Evolutionary conservation across 2,797 vertebrate species (phyloP).

Genomic region (Loriculus beryllinus): DNA sequence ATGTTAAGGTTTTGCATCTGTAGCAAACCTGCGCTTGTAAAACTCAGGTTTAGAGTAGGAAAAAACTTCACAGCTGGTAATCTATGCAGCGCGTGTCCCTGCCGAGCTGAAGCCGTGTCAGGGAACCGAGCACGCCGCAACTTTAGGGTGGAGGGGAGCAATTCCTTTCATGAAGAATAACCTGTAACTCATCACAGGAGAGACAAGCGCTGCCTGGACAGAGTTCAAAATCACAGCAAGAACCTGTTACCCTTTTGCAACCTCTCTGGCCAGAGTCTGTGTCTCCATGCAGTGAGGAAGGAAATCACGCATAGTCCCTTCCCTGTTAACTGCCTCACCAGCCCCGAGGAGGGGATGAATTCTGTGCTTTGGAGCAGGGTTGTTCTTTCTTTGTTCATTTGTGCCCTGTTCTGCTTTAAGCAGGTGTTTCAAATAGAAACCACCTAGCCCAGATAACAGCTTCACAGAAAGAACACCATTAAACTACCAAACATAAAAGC

Average conservation of each 20-base stretch:
- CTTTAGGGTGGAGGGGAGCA: slow-evolving; percentile 6
- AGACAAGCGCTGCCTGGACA: background rate
- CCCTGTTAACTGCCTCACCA: background rate
- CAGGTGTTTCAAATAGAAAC: slow-evolving; percentile 1
- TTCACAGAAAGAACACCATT: background rate
- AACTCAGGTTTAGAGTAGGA: background rate
- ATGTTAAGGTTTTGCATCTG: background rate
- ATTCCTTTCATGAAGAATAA: background rate
- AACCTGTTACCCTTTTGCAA: background rate
- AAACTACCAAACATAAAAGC: background rate
- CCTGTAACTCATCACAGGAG: slow-evolving; percentile 7
- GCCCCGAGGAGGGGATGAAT: background rate
- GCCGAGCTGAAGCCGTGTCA: background rate
- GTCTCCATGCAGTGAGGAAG: background rate
- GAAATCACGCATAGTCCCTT: background rate
- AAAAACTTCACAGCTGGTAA: background rate
- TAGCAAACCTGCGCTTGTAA: background rate
- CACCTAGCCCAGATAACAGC: background rate
- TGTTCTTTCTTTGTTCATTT: slow-evolving; percentile 21
- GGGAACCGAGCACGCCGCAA: background rate
- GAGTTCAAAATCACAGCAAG: slow-evolving; percentile 44
- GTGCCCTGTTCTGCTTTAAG: background rate
- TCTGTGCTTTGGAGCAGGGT: background rate
- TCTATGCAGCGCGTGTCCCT: background rate
- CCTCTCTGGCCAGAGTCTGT: background rate